Base-by-base conservation (phyloP, 2,888 invertebrate genomes). In the Linnaemya vulpina region DNA sequence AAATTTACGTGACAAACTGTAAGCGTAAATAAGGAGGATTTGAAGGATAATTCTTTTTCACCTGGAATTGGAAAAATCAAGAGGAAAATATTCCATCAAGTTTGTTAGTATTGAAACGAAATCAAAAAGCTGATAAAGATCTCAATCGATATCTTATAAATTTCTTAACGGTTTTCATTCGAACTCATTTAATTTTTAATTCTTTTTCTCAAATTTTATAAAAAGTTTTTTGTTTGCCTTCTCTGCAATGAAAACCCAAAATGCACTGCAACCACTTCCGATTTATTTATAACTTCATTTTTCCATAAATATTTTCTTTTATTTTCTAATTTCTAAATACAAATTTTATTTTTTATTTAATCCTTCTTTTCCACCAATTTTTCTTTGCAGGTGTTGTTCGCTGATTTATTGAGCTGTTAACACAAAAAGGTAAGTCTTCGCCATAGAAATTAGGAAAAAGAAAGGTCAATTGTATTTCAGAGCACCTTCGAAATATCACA, bases 351-450 rank as follows among this genome's bases (percentile, higher is more conserved):
- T 15, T 38, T 46, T 22, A 3, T 46, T 5, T 35, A 10, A 20
- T 20, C 10, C 7, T 3, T 17, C 17, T 71, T 43, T 55, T n/a
- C n/a, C 25, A 15, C 5, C 20, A 60, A 30, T 58, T 63, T 55
- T 40, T 63, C 43, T 60, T 73, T 84, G 83, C 83, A 84, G 79
- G 83, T 84, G 84, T 60, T 60, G 67, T 62, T 15, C 15, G 67
- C 71, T 73, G 75, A 84, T 84, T 81, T 76, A 76, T 80, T 73
- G n/a, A 84, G 55, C 49, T 81, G 71, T 62, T 67, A 67, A 51
- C 68, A 58, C 46, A 49, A 58, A 10, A 73, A 63, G 58, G 49
- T 70, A 63, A 75, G 78, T 60, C 62, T 43, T 83, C 49, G 30
- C 20, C 43, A 60, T 22, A 62, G 63, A 68, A 84, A 79, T 65